Conservation (phyloP, 2,113 vertebrate genomes). For the Indicator maculatus region DNA sequence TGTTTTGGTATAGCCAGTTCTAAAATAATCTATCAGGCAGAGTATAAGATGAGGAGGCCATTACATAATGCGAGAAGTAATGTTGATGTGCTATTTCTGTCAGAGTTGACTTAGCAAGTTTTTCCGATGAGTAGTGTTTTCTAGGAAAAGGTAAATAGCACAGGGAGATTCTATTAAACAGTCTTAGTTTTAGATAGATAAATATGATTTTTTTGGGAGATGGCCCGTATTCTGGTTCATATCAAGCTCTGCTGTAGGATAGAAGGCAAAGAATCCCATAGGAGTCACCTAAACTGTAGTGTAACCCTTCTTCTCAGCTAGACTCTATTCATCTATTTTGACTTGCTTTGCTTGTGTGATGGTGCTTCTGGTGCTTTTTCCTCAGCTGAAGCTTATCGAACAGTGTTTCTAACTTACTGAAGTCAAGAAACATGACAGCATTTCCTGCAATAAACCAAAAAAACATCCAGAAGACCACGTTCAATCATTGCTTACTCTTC, state of each 20-base stretch:
- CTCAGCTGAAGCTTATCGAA: neutral
- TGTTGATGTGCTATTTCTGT: constrained; percentile 37
- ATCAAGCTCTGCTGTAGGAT: neutral
- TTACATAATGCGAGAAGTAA: constrained; percentile 32
- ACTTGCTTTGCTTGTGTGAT: neutral
- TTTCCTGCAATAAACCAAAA: neutral
- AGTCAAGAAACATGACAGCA: neutral
- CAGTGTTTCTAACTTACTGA: neutral
- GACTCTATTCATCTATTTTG: neutral
- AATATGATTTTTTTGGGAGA: neutral
- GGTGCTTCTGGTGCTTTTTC: neutral
- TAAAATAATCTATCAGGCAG: constrained; percentile 31
- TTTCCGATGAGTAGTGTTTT: constrained; percentile 21
- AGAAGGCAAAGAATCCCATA: neutral
- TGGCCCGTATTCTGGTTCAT: neutral
- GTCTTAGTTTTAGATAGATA: neutral
- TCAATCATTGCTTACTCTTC: neutral
- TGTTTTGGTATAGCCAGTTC: constrained; percentile 17
- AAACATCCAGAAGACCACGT: neutral
- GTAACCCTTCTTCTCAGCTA: neutral
- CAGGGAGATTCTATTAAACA: neutral
- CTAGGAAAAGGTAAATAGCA: constrained; percentile 15
- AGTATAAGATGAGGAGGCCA: neutral
- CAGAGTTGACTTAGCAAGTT: constrained; percentile 42
- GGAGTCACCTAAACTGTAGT: neutral